Evolutionary conservation across 2,888 invertebrate species (phyloP).

Genomic region (Brachyopa scutellaris): DNA sequence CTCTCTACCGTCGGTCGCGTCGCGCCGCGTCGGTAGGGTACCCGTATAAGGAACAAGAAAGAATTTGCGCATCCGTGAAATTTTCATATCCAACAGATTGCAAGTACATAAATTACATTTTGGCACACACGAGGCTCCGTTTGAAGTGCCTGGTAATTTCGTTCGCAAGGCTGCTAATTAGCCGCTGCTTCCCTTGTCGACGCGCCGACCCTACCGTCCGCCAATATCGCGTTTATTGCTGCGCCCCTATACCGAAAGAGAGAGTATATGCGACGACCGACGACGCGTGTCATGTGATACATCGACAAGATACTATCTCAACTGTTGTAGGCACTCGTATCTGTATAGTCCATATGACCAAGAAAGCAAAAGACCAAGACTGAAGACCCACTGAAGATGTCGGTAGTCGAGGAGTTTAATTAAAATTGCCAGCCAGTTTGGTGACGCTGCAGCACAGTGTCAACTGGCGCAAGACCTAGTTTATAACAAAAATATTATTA

Average conservation of each 20-base stretch:
- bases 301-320: slow-evolving; percentile 64
- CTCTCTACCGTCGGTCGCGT: neutral
- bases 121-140: slow-evolving; percentile 58
- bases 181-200: slow-evolving; percentile 34
- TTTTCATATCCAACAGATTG: slow-evolving; percentile 60
- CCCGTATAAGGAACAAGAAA: neutral
- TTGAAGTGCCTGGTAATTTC: slow-evolving; percentile 65
- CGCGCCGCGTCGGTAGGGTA: neutral
- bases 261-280: slow-evolving; percentile 34
- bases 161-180: slow-evolving; percentile 66
- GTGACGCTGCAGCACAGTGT: slow-evolving; percentile 56
- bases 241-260: slow-evolving; percentile 31
- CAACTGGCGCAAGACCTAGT: slow-evolving; percentile 68
- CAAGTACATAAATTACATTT: slow-evolving; percentile 70
- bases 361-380: slow-evolving; percentile 10
- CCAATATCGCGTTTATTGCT: slow-evolving; percentile 8
- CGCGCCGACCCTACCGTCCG: neutral
- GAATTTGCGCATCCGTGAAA: slow-evolving; percentile 48
- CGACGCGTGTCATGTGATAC: slow-evolving; percentile 72
- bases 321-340: slow-evolving; percentile 26
- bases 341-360: slow-evolving; percentile 22
- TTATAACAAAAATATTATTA: slow-evolving; percentile 67
- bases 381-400: slow-evolving; percentile 61
- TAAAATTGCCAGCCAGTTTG: slow-evolving; percentile 66
- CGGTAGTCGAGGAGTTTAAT: slow-evolving; percentile 62